Conservation (phyloP, 2,888 invertebrate genomes). For the Eilema sororculum region DNA sequence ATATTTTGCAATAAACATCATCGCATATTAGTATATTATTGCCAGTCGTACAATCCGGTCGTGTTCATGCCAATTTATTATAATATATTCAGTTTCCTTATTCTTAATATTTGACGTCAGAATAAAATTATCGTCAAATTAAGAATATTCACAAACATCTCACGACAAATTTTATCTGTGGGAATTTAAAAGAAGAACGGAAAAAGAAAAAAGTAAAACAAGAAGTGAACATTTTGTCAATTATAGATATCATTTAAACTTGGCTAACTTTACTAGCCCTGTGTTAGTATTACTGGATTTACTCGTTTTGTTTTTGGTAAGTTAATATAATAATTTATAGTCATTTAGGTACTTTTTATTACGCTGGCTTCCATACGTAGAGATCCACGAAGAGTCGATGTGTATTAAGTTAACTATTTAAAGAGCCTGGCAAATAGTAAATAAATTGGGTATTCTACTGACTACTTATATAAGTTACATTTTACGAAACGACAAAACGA, state of each 20-base stretch:
- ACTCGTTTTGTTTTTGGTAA: background rate
- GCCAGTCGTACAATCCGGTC: background rate
- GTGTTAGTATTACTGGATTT: background rate
- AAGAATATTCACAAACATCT: background rate
- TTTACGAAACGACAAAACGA: no score
- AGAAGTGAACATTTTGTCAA: background rate
- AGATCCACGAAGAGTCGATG: background rate
- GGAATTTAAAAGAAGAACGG: background rate
- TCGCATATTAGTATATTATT: conserved; percentile 3
- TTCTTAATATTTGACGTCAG: background rate
- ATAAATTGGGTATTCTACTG: no score
- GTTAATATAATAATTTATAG: background rate
- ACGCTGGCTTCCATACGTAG: background rate
- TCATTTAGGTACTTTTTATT: background rate
- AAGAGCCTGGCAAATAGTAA: no score
- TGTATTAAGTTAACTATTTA: background rate
- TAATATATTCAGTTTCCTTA: conserved; percentile 6
- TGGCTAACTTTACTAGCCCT: background rate
- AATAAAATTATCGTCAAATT: background rate
- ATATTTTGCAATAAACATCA: conserved; percentile 8
- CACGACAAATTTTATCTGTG: background rate
- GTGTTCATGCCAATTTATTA: background rate
- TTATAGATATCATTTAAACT: background rate
- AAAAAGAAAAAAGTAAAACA: background rate
- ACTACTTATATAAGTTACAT: no score